Evolutionary conservation across 2,797 vertebrate species (phyloP).

Genomic region (Falco berigora): DNA sequence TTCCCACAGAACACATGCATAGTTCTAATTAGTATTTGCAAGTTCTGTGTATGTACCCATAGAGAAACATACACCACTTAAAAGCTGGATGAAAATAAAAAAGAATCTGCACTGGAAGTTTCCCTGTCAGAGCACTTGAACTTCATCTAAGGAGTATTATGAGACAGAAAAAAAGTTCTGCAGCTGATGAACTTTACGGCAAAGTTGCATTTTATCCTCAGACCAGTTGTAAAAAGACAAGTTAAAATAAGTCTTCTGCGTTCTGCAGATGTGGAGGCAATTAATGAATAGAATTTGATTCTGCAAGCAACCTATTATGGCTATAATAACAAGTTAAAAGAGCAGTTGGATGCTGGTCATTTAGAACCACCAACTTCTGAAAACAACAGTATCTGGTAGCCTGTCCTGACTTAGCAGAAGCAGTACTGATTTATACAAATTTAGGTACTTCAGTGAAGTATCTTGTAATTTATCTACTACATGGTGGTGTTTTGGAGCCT

Average conservation of each 20-base stretch:
- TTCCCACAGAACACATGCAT: background rate
- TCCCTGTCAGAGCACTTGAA: background rate
- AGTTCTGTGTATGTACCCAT: background rate
- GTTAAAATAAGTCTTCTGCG: background rate
- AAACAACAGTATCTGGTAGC: background rate
- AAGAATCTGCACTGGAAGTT: background rate
- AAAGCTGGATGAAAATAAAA: background rate
- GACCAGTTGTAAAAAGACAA: slow-evolving; percentile 9
- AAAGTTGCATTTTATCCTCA: background rate
- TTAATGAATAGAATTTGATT: background rate
- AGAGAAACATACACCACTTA: background rate
- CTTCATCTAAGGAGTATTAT: background rate
- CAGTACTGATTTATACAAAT: background rate
- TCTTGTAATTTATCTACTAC: background rate
- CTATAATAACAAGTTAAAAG: background rate
- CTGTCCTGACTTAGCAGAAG: background rate
- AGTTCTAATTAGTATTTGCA: background rate
- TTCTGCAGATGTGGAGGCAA: slow-evolving; percentile 4
- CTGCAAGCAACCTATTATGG: background rate
- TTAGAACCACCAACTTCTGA: background rate
- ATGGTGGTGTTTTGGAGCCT: background rate
- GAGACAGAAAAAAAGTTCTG: background rate
- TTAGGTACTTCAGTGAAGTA: background rate
- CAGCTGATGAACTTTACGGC: background rate
- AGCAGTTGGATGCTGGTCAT: background rate